A percentile compares a stretch with the other conserved stretches of the same genome.
Conservation (phyloP, 2,797 vertebrate genomes). For the Mormyrops attenuatus region DNA sequence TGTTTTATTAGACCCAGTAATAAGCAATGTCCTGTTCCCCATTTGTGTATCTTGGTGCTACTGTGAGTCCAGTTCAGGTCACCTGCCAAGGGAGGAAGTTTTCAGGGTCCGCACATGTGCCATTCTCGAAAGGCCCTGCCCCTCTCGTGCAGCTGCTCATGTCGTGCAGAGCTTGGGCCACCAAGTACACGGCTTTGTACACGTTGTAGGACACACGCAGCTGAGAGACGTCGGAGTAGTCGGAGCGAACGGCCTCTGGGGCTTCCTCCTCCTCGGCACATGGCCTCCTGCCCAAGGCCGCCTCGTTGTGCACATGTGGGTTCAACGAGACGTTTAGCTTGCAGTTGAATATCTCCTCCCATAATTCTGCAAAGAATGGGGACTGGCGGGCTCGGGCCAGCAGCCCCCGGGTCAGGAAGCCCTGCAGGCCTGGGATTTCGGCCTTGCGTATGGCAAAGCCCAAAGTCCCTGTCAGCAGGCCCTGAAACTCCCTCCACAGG, state of each 20-base stretch:
- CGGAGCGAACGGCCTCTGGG: conserved; percentile 46
- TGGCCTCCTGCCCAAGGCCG: conserved; percentile 23
- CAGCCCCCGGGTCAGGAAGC: conserved; percentile 48
- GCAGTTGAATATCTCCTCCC: conserved; percentile 57
- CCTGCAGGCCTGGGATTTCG: conserved; percentile 57
- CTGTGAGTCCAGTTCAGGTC: not conserved
- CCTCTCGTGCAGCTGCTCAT: conserved; percentile 50
- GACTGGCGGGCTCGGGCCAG: conserved; percentile 2
- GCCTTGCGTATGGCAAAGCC: conserved; percentile 65
- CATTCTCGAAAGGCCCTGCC: conserved; percentile 53
- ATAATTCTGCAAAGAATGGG: conserved; percentile 54
- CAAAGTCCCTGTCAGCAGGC: conserved; percentile 61
- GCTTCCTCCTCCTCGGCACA: conserved; percentile 53
- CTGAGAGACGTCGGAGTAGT: conserved; percentile 58
- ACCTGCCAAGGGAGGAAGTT: conserved; percentile 57
- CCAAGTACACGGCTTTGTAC: conserved; percentile 62
- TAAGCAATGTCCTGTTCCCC: not conserved
- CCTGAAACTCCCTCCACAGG: conserved; percentile 62
- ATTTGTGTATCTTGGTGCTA: not conserved
- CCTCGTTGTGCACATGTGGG: conserved; percentile 37
- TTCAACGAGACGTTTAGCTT: conserved; percentile 50
- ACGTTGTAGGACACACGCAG: conserved; percentile 64
- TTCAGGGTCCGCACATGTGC: conserved; percentile 46
- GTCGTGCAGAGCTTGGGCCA: conserved; percentile 59
- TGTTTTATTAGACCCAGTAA: not conserved